phyloP scores from a whole-genome alignment of 2,888 invertebrate species.

The Cosmia pyralina region DNA sequence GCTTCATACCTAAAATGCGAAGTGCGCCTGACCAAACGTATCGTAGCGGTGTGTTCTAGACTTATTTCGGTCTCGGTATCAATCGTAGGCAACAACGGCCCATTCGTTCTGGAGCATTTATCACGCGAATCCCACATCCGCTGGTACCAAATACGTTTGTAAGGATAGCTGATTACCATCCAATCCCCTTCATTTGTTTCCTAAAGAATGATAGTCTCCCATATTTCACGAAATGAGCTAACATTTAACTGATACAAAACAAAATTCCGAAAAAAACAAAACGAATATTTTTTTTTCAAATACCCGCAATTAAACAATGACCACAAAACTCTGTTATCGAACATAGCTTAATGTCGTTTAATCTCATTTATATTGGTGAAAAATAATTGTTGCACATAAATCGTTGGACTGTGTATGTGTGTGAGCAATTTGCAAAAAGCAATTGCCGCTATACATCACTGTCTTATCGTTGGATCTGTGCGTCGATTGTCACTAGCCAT shows the following conservation, averaged over 20 bases:
- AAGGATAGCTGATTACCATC: constrained; percentile 1
- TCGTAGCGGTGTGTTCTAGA: neutral
- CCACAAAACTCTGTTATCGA: constrained; percentile 61
- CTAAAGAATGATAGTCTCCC: constrained; percentile 12
- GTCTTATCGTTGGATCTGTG: constrained; percentile 83
- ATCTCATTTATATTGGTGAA: constrained; percentile 72
- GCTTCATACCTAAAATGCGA: no score
- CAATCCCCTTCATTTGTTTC: constrained; percentile 15
- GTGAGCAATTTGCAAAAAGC: constrained; percentile 86
- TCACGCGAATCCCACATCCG: neutral
- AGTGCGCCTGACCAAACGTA: no score
- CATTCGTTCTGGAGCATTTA: neutral
- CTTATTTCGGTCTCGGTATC: no score
- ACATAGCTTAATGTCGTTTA: constrained; percentile 64
- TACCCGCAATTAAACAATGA: constrained; percentile 42
- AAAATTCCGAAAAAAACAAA: constrained; percentile 16
- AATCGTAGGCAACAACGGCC: no score
- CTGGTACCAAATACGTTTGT: neutral
- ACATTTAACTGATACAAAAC: constrained; percentile 36
- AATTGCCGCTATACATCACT: constrained; percentile 85
- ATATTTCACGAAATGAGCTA: constrained; percentile 19
- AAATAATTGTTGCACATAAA: constrained; percentile 83
- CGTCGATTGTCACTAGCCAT: constrained; percentile 76
- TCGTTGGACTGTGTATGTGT: constrained; percentile 69
- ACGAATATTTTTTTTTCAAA: constrained; percentile 45